Percentiles rank a stretch among this genome's conserved stretches.
These are phyloP conservation scores for Euphonia xanthogaster DNA, from an alignment of 2,797 vertebrate genomes.

Conservation along the genomic window DNA sequence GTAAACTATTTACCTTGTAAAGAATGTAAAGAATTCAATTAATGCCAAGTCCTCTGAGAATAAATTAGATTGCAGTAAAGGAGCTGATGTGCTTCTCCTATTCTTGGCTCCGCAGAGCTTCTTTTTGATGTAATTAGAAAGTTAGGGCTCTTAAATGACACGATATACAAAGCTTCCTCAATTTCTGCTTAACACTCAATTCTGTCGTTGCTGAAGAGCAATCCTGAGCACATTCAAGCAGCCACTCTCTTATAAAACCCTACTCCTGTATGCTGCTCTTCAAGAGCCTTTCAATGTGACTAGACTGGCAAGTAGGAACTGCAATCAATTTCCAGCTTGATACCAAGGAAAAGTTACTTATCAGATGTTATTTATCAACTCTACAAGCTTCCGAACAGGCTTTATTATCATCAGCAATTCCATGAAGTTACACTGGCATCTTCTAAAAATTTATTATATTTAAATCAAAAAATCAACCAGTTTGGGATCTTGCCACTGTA, in stretches of 20 bases:
- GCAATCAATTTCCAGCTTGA: slow-evolving; percentile 58
- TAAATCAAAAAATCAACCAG: background rate
- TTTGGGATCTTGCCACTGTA: background rate
- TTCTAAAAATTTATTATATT: background rate
- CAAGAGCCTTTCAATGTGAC: slow-evolving; percentile 53
- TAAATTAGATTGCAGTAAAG: background rate
- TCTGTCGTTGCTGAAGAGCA: slow-evolving; percentile 12
- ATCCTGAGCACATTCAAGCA: background rate
- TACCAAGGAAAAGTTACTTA: slow-evolving; percentile 51
- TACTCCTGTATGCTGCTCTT: background rate
- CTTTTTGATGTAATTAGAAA: background rate
- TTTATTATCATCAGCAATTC: slow-evolving; percentile 34
- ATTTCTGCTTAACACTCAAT: slow-evolving; percentile 3
- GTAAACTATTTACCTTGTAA: background rate
- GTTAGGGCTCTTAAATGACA: background rate
- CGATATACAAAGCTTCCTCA: background rate
- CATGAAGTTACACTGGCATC: background rate
- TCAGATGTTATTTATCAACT: slow-evolving; percentile 48
- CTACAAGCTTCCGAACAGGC: slow-evolving; percentile 13
- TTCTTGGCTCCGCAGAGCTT: background rate
- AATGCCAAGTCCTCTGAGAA: background rate
- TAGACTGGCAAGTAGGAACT: slow-evolving; percentile 45
- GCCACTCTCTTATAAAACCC: slow-evolving; percentile 1
- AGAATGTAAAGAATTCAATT: slow-evolving; percentile 5
- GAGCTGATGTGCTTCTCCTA: background rate